A percentile compares a stretch with the other conserved stretches of the same genome.
Evolutionary conservation across 2,113 vertebrate species (phyloP).

Genomic region (Oryzias javanicus): DNA sequence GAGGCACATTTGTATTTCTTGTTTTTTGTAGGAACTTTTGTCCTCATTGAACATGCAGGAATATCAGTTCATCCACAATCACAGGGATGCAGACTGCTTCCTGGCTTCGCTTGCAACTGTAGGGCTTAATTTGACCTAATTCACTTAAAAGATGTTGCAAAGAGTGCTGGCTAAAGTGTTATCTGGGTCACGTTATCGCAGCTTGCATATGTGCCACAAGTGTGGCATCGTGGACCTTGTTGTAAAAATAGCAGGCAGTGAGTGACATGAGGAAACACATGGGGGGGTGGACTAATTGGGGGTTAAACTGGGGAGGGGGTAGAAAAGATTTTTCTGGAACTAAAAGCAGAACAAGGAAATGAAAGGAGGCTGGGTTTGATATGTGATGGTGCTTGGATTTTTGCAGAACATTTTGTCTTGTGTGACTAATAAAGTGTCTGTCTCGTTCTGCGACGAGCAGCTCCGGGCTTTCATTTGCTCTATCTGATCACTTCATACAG

Average conservation of each 20-base stretch:
- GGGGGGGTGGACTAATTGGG: conserved; percentile 21
- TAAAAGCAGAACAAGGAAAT: too few relatives aligned
- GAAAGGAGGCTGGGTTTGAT: too few relatives aligned
- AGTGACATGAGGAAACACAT: conserved; percentile 44
- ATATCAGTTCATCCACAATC: conserved; percentile 8
- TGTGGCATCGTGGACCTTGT: conserved; percentile 29
- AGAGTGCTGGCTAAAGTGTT: conserved; percentile 28
- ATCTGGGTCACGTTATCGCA: conserved; percentile 59
- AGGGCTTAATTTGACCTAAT: conserved; percentile 40
- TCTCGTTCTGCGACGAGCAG: conserved; percentile 11
- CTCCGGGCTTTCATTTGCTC: conserved; percentile 40
- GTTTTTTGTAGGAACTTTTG: too few relatives aligned
- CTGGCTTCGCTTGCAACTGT: conserved; percentile 3
- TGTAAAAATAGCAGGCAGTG: conserved; percentile 48
- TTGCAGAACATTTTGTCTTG: not conserved
- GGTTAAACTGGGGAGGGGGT: not conserved
- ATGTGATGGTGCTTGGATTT: not conserved
- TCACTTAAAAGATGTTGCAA: conserved; percentile 24
- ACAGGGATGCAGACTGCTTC: not conserved
- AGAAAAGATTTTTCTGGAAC: conserved; percentile 3
- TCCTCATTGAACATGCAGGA: not conserved
- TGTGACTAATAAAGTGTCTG: not conserved
- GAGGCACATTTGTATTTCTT: too few relatives aligned
- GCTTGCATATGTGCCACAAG: conserved; percentile 47
- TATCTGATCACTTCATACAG: conserved; percentile 34